phyloP scores from a whole-genome alignment of 2,113 vertebrate genomes.

The Brachyhypopomus occidentalis region DNA sequence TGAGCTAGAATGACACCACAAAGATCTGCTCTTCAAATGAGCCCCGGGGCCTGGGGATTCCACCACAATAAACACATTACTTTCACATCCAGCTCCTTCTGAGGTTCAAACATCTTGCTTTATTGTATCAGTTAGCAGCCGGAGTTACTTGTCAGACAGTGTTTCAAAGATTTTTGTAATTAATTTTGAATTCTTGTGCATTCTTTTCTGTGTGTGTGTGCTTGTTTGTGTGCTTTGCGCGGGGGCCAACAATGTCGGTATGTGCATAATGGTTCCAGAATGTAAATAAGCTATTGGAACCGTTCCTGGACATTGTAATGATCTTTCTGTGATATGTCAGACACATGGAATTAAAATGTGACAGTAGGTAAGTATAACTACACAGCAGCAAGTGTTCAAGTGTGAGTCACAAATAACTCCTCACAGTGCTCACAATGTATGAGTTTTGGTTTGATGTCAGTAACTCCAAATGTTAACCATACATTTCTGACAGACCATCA shows the following conservation, averaged over 20 bases:
- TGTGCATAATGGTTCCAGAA: constrained; percentile 24
- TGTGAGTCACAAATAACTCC: background rate
- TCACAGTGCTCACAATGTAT: background rate
- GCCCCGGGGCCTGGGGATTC: constrained; percentile 8
- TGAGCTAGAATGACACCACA: background rate
- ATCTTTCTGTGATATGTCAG: constrained; percentile 15
- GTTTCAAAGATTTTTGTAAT: constrained; percentile 26
- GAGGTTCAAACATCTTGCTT: constrained; percentile 30
- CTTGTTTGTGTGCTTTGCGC: background rate
- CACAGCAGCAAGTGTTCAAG: background rate
- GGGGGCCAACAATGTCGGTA: background rate
- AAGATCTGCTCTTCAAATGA: constrained; percentile 37
- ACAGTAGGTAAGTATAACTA: background rate
- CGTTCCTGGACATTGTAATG: background rate
- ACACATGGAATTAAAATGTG: constrained; percentile 5
- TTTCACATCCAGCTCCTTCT: background rate
- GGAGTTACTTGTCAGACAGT: constrained; percentile 14
- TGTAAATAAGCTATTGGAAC: constrained; percentile 36
- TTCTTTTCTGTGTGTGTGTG: background rate
- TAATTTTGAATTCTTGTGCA: background rate
- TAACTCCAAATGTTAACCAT: background rate
- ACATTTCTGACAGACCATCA: background rate
- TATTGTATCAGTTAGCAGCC: constrained; percentile 20
- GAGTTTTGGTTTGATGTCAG: background rate
- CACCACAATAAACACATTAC: constrained; percentile 34